Conservation (phyloP, 2,797 vertebrate genomes). For the Allochrocebus solatus region DNA sequence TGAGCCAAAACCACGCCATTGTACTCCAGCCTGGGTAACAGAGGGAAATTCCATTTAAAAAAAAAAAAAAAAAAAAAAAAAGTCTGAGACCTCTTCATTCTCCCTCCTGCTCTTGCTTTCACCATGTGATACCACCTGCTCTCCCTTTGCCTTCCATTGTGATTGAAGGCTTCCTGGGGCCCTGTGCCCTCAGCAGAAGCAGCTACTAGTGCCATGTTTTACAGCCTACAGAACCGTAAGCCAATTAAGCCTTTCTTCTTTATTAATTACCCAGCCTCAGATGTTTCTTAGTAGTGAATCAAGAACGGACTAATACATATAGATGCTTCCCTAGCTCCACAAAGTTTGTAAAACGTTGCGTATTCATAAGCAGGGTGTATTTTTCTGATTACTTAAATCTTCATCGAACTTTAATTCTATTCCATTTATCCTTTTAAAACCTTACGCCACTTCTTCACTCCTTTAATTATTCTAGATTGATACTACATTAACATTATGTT, state of each 20-base stretch:
- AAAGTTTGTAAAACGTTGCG: not conserved
- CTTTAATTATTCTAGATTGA: slow-evolving; percentile 17
- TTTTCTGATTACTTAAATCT: not conserved
- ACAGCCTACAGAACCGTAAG: too few species aligned
- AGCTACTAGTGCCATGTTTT: too few species aligned
- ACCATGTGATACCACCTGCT: too few species aligned
- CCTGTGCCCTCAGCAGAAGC: too few species aligned
- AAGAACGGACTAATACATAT: too few species aligned
- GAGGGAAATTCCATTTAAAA: not conserved
- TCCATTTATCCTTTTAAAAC: not conserved
- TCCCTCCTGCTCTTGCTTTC: too few species aligned
- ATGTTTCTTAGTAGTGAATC: too few species aligned
- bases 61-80: not conserved
- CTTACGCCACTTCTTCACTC: not conserved
- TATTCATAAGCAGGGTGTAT: not conserved
- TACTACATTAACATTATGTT: not conserved
- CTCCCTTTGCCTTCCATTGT: too few species aligned
- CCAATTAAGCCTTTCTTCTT: too few species aligned
- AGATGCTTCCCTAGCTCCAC: not conserved
- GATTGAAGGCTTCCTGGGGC: too few species aligned
- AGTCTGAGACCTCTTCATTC: too few species aligned
- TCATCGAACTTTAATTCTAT: not conserved
- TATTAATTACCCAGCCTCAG: too few species aligned
- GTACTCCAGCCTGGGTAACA: not conserved
- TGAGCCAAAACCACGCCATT: not conserved